These are phyloP conservation scores for Boloria euphrosyne DNA, from an alignment of 2,888 invertebrate genomes.

Conservation along the genomic window DNA sequence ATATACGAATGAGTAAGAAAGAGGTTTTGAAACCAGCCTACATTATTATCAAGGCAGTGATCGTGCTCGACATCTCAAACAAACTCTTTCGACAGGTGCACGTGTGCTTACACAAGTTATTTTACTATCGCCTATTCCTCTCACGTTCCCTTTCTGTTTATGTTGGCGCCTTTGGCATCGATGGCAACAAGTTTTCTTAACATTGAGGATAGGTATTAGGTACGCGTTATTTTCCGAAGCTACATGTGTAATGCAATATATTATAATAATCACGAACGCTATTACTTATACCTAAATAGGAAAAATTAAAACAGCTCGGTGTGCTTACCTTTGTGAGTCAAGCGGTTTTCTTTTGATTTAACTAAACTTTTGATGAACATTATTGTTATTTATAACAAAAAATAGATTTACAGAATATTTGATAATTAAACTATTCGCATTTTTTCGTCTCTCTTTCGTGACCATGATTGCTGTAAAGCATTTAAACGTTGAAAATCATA, in stretches of 20 bases:
- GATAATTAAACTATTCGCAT: no score
- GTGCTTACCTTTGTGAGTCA: no score
- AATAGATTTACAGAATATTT: no score
- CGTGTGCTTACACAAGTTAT: conserved; percentile 67
- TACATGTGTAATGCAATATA: neutral
- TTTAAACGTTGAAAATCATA: no score
- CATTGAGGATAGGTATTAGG: neutral
- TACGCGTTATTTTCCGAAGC: neutral
- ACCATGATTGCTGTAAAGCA: no score
- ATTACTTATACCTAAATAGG: no score
- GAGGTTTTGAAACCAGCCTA: conserved; percentile 45
- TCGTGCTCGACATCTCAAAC: conserved; percentile 52
- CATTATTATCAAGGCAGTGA: conserved; percentile 39
- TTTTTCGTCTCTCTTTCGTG: no score
- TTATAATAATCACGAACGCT: no score
- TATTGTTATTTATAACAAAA: no score
- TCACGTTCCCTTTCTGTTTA: conserved; percentile 49
- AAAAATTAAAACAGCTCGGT: no score
- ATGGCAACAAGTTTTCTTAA: conserved; percentile 22
- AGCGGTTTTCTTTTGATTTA: no score
- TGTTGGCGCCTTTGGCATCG: conserved; percentile 31
- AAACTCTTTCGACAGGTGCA: conserved; percentile 75
- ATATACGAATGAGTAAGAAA: conserved; percentile 33
- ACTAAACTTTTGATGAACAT: no score
- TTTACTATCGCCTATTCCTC: conserved; percentile 57